phyloP scores from a whole-genome alignment of 2,113 vertebrate species.

The Gymnogyps californianus region DNA sequence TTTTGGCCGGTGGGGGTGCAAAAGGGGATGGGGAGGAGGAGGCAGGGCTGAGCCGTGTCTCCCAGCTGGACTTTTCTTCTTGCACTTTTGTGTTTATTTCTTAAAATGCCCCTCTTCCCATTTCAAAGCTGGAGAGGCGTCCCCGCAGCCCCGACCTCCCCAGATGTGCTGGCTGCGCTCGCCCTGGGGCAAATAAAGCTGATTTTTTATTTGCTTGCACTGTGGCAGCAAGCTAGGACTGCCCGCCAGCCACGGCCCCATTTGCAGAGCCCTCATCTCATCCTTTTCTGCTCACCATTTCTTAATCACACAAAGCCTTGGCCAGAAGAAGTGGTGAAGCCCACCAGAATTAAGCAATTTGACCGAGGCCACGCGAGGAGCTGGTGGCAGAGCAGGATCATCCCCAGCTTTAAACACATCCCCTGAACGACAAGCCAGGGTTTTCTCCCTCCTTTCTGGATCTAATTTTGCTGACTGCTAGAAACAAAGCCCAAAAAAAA shows the following conservation, averaged over 20 bases:
- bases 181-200: not conserved
- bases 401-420: not conserved
- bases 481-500: not conserved
- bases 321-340: too few relatives aligned
- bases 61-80: not conserved
- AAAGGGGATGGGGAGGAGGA: not conserved
- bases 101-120: accelerated
- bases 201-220: not conserved
- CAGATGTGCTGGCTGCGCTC: accelerated
- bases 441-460: not conserved
- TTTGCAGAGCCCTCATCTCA: not conserved
- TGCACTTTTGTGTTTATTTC: accelerated
- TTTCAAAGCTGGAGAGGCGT: not conserved
- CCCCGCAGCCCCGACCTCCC: not conserved
- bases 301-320: not conserved
- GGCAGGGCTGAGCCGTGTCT: not conserved
- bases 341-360: not conserved
- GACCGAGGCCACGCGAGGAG: accelerated
- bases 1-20: not conserved
- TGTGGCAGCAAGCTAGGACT: too few relatives aligned
- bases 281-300: not conserved
- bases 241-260: accelerated
- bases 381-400: not conserved
- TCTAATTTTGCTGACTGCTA: not conserved
- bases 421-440: not conserved